Evolutionary conservation across 30 jellyfish, hydroid and myxozoan genomes (phyloP), one percentile per base, ranked within the genome.

Genomic region (Catostylus mosaicus): DNA sequence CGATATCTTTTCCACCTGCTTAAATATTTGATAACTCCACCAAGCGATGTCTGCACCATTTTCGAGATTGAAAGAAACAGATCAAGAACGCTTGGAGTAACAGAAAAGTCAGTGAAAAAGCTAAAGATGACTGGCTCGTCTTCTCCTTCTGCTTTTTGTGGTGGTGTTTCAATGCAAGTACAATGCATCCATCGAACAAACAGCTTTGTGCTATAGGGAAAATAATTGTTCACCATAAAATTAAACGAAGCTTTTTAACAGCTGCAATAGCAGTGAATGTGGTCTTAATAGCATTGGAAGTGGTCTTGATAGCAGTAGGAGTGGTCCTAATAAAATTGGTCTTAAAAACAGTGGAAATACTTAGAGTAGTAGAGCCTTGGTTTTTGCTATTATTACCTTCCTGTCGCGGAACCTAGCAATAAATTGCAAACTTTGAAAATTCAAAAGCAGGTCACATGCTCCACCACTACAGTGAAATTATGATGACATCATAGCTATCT

Each of bases 181-280:
- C 98, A 97, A 87, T 93, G 96, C 98, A 93, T 93, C 98, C 98
- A 93, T 27, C 98, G 91, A 12, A 87, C 78, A 75, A 93, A 93
- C 46, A 82, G 75, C 73, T 93, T 93, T 37, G 98, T 87, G 88
- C 98, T 93, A 47, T 0, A 50, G 23, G 27, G 2, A 45, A 1
- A 68, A 64, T 3, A 47, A 22, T 30, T n/a, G 26, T 6, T 9
- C 20, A 0, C 27, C 4, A 50, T 5, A 50, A 3, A 50, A 5
- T 16, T 18, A 9, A 18, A 9, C 14, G 20, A 16, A 16, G 20
- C 63, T 5, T 14, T 40, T n/a, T n/a, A n/a, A n/a, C n/a, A n/a
- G n/a, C n/a, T n/a, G n/a, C 54, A 40, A 40, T 40, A 40, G 14
- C 14, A 40, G 11, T 40, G 54, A 40, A 40, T 14, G 7, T 7